phyloP scores from a whole-genome alignment of 2,113 vertebrate genomes.

The Polypterus bichir region DNA sequence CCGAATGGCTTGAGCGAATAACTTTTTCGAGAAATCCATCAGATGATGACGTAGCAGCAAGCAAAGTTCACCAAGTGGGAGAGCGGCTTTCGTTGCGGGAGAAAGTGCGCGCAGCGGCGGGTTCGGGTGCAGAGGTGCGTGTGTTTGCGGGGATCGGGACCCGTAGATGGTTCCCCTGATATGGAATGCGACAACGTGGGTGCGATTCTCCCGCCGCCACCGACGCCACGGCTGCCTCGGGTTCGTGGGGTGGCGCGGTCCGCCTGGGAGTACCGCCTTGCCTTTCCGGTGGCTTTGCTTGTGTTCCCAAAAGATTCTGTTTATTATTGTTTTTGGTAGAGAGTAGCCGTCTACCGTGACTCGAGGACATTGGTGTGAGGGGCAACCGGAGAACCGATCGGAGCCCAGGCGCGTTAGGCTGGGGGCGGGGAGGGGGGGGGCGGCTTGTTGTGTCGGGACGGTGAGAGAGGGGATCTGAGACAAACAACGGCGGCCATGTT shows the following conservation, averaged over 20 bases:
- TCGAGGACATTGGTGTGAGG: too few relatives aligned
- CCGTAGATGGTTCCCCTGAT: not conserved
- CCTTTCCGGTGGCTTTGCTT: conserved; percentile 17
- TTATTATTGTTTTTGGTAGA: too few relatives aligned
- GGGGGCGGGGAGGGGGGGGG: too few relatives aligned
- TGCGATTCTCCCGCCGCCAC: conserved; percentile 29
- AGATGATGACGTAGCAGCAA: conserved; percentile 22
- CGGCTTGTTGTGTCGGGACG: conserved; percentile 78
- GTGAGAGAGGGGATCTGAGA: conserved; percentile 80
- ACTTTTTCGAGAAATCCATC: conserved; percentile 18
- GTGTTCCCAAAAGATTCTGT: conserved; percentile 38
- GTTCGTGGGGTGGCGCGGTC: conserved; percentile 55
- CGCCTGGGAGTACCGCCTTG: conserved; percentile 2
- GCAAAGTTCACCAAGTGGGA: conserved; percentile 20
- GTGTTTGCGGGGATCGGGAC: not conserved
- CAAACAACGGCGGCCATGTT: conserved; percentile 99
- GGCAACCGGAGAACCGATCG: too few relatives aligned
- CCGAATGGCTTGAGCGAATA: not conserved
- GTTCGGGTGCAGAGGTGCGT: not conserved
- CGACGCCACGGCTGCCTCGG: conserved; percentile 45
- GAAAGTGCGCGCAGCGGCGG: not conserved
- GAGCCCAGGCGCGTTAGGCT: too few relatives aligned
- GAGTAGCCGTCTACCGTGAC: too few relatives aligned
- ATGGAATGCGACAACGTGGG: too few relatives aligned
- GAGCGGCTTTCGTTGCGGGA: not conserved